Evolutionary conservation across 2,888 invertebrate genomes (phyloP), one percentile per base, ranked within the genome.

Genomic region (Himalopsyche anomala): DNA sequence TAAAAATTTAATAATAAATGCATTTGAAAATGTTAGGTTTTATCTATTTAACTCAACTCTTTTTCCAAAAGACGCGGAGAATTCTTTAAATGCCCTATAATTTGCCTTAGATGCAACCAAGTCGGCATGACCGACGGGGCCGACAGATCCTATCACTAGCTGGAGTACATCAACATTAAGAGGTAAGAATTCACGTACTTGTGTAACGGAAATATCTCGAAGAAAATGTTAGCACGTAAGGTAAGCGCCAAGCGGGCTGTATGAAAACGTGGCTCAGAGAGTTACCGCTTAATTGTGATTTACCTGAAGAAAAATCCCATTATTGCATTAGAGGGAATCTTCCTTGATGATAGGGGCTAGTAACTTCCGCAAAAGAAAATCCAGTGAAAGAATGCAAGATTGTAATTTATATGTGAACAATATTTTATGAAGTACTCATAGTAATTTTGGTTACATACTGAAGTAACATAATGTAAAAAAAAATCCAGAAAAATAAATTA

Each of bases 291-390:
- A 74, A 74, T 74, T 74, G 74, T 74, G 74, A 74, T 74, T 74
- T 74, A 74, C 74, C 74, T 74, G 74, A 15, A 74, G 74, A 74
- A 74, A 74, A 74, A 74, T 74, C 74, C 74, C 74, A 74, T 74
- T 74, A 74, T 36, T 74, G 74, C 74, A 74, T 74, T 74, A 74
- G 19, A 74, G 36, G 36, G 74, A 74, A 74, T 74, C 36, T 74
- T 74, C 74, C 36, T 36, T 36, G 74, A 15, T 74, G 36, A 74
- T 74, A 36, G 38, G 74, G 74, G 28, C 74, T 2, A 74, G 74
- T 38, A 38, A 74, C 74, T 74, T 74, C 36, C 74, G 11, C 15
- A 36, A 74, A 38, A 74, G 38, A 74, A 74, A 36, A 74, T 74
- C 74, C 74, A 12, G 5, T 4, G 4, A 28, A 74, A 28, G 28